Evolutionary conservation across 2,797 vertebrate species (phyloP).

Genomic region (Tokudaia tokunoshimensis): DNA sequence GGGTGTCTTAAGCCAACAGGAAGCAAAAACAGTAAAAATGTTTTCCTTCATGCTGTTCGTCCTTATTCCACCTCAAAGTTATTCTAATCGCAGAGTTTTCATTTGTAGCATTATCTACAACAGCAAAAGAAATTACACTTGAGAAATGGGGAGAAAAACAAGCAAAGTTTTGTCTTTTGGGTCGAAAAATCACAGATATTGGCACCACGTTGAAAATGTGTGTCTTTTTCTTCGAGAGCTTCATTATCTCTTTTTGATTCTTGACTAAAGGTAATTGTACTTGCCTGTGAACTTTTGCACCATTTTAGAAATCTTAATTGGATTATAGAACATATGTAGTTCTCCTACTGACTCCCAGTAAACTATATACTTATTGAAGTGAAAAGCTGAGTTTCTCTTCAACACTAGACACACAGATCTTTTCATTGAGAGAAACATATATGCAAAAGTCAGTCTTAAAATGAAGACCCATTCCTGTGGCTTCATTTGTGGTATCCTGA

Average conservation of each 20-base stretch:
- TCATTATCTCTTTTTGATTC: slow-evolving; percentile 26
- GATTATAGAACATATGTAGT: background rate
- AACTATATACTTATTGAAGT: slow-evolving; percentile 16
- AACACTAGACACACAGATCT: background rate
- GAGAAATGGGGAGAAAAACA: background rate
- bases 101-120: background rate
- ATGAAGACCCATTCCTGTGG: background rate
- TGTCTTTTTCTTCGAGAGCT: background rate
- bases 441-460: background rate
- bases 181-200: background rate
- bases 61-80: slow-evolving; percentile 50
- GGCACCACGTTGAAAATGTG: slow-evolving; percentile 38
- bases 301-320: background rate
- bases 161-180: background rate
- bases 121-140: background rate
- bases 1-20: background rate
- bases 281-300: slow-evolving; percentile 34
- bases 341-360: background rate
- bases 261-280: background rate
- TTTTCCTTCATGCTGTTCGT: background rate
- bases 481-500: background rate
- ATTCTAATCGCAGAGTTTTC: background rate
- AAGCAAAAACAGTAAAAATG: background rate
- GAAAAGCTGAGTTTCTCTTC: slow-evolving; percentile 38
- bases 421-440: slow-evolving; percentile 16